Evolutionary conservation across 2,888 invertebrate genomes (phyloP).

Genomic region (Aporophyla nigra): DNA sequence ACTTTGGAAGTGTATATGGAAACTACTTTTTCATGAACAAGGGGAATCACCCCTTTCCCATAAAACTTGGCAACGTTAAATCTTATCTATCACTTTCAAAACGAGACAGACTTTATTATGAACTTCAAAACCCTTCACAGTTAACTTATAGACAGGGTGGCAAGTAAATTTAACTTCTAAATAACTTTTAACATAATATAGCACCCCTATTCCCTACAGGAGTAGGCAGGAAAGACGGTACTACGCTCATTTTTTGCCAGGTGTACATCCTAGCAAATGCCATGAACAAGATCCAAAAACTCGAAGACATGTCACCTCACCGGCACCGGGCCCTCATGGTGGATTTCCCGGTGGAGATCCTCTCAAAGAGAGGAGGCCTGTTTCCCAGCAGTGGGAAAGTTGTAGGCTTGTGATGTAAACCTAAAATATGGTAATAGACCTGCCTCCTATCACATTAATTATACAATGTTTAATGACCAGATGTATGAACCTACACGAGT

Average conservation of each 20-base stretch:
- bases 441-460: not conserved
- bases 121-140: not conserved
- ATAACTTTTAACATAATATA: not conserved
- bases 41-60: constrained; percentile 7
- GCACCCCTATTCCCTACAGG: no score
- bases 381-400: no score
- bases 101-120: not conserved
- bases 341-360: no score
- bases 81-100: constrained; percentile 7
- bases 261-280: not conserved
- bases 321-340: no score
- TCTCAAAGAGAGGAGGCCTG: no score
- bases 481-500: no score
- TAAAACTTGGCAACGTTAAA: constrained; percentile 21
- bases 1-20: constrained; percentile 6
- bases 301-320: no score
- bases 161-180: not conserved
- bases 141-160: constrained; percentile 1
- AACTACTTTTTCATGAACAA: constrained; percentile 3
- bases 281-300: no score
- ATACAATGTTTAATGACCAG: no score
- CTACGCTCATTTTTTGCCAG: not conserved
- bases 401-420: no score
- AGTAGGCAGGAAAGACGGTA: not conserved
- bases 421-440: not conserved